Conservation (phyloP, 2,797 vertebrate genomes). For the Hoplostethus atlanticus region DNA sequence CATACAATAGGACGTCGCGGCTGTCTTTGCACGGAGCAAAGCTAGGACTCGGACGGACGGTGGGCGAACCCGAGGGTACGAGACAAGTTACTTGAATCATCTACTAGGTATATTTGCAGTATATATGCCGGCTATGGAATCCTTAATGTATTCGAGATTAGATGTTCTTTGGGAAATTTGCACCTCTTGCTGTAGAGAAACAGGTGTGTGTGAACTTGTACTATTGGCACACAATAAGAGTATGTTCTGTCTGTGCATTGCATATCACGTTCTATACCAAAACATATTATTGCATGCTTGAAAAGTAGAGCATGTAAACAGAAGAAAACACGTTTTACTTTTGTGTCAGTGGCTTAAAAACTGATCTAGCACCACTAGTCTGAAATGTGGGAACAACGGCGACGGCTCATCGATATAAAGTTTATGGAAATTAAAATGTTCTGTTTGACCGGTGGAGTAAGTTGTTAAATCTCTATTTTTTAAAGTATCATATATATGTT, state of each 20-base stretch:
- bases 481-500: constrained; percentile 75
- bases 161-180: constrained; percentile 33
- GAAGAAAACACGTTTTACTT: constrained; percentile 33
- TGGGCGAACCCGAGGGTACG: constrained; percentile 37
- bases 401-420: constrained; percentile 41
- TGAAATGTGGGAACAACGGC: constrained; percentile 62
- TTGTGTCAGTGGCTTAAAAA: constrained; percentile 34
- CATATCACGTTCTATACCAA: constrained; percentile 77
- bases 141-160: constrained; percentile 40
- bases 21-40: constrained; percentile 36
- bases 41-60: constrained; percentile 43
- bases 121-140: constrained; percentile 34
- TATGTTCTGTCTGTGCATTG: constrained; percentile 55
- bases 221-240: constrained; percentile 1
- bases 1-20: constrained; percentile 17
- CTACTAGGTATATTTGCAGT: constrained; percentile 32
- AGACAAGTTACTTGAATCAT: constrained; percentile 78
- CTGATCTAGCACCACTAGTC: constrained; percentile 31
- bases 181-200: constrained; percentile 42
- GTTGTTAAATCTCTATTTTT: constrained; percentile 81
- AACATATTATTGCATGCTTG: constrained; percentile 73
- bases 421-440: constrained; percentile 34
- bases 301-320: constrained; percentile 60
- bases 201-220: constrained; percentile 29
- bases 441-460: constrained; percentile 49